Evolutionary conservation across 37 sponge, comb jelly and placozoan species (phyloP).

Genomic region (Geodia barretti): DNA sequence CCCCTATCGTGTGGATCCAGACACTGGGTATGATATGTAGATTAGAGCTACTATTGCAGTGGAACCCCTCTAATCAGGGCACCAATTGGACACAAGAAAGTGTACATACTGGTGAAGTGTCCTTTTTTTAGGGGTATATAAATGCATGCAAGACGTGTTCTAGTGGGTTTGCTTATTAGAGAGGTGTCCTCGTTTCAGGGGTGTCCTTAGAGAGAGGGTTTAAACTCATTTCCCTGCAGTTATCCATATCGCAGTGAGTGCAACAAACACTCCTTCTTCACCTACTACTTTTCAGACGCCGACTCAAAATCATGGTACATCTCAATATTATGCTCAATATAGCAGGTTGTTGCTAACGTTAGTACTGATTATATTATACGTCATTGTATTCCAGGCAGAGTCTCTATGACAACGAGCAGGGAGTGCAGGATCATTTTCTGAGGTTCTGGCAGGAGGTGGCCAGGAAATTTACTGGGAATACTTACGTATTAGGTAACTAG

Average conservation of each 20-base stretch:
- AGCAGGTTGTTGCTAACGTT: too few relatives aligned
- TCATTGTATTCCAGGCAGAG: slow-evolving; percentile 56
- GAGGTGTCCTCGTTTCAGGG: too few relatives aligned
- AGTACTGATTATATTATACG: background rate
- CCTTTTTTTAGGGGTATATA: background rate
- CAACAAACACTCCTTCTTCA: slow-evolving; percentile 63
- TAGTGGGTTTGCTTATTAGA: too few relatives aligned
- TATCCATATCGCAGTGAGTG: slow-evolving; percentile 70
- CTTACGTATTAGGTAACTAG: slow-evolving; percentile 66
- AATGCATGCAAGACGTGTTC: background rate
- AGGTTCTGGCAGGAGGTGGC: slow-evolving; percentile 80
- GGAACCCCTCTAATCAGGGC: too few relatives aligned
- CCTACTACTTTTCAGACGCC: slow-evolving; percentile 78
- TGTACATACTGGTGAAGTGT: background rate
- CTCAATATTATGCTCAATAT: too few relatives aligned
- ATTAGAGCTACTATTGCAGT: too few relatives aligned
- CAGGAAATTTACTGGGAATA: slow-evolving; percentile 54
- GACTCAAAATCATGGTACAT: slow-evolving; percentile 52
- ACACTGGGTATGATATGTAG: slow-evolving; percentile 68
- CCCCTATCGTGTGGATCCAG: slow-evolving; percentile 49
- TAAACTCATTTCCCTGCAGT: background rate
- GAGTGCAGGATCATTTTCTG: slow-evolving; percentile 67
- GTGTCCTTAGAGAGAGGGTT: too few relatives aligned
- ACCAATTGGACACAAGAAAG: too few relatives aligned
- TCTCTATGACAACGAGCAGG: slow-evolving; percentile 78